A percentile compares a stretch with the other conserved stretches of the same genome.
Conservation (phyloP, 2,113 vertebrate species). For the Plotosus lineatus region DNA sequence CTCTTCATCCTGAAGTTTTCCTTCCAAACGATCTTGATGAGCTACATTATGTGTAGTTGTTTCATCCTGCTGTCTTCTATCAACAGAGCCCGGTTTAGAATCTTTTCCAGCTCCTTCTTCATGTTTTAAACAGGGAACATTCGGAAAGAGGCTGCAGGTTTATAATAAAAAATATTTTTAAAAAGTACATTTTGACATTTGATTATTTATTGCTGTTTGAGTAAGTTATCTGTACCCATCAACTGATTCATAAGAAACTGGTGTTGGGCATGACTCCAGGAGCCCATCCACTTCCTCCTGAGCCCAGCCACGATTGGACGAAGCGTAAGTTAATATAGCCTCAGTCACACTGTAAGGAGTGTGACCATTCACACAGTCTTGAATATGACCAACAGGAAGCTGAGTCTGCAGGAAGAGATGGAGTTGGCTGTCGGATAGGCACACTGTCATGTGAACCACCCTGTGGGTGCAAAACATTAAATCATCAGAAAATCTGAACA, state of each 20-base stretch:
- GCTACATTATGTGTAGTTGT: constrained; percentile 33
- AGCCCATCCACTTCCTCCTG: constrained; percentile 75
- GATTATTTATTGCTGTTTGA: no score
- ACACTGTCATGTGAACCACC: constrained; percentile 88
- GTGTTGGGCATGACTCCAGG: constrained; percentile 59
- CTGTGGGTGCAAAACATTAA: constrained; percentile 64
- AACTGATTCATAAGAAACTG: constrained; percentile 72
- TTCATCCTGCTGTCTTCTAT: constrained; percentile 19
- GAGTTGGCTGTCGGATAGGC: constrained; percentile 93
- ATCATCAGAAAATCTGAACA: not conserved
- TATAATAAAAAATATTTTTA: not conserved
- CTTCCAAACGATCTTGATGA: constrained; percentile 43
- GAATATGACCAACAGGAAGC: constrained; percentile 85
- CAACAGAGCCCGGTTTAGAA: constrained; percentile 8
- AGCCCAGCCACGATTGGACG: constrained; percentile 82
- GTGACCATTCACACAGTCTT: constrained; percentile 87
- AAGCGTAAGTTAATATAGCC: constrained; percentile 88
- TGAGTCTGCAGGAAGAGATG: constrained; percentile 98
- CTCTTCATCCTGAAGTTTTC: constrained; percentile 45
- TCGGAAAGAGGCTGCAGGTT: constrained; percentile 67
- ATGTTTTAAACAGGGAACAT: constrained; percentile 54
- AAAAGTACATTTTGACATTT: not conserved
- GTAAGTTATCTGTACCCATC: constrained; percentile 67
- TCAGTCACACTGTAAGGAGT: constrained; percentile 81
- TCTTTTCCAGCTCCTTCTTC: constrained; percentile 25